Base-by-base conservation (phyloP, 2,797 vertebrate genomes). In the Picus viridis region DNA sequence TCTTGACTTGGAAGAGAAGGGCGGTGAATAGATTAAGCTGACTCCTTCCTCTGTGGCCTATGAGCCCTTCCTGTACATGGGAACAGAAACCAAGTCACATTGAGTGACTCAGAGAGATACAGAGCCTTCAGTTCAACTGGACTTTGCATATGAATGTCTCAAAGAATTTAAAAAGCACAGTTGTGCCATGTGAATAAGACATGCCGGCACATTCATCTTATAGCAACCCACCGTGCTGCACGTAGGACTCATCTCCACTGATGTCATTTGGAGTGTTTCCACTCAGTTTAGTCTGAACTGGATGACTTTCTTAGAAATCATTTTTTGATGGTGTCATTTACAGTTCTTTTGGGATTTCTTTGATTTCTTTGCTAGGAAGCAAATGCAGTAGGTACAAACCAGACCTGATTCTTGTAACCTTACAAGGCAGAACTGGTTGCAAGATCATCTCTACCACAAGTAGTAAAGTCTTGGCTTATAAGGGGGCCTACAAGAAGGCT, bases 31-130 rank as follows among this genome's bases (percentile, higher is more conserved):
- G 69, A 93, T 90, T 67, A 63, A 81, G 71, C 54, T 83, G 79
- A 11, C 54, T 81, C 65, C 81, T 92, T 90, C 73, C 90, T 89
- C 73, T 93, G 86, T 83, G 87, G 67, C 76, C 62, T 83, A 12
- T 72, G 26, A 10, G 39, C 57, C 53, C 45, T 91, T 95, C 62
- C 86, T 85, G 70, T 49, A 76, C 16, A 58, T 63, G 76, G 79
- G 82, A 90, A 70, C 39, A 56, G 4, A 90, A 69, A 87, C 7
- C 29, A 54, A 86, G 56, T 24, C 73, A 63, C 59, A 16, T 1
- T 0, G 2, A 72, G 49, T 16, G 72, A 64, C 27, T 81, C 69
- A 71, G 63, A 53, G 39, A 43, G 68, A 88, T 54, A 24, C 62
- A 90, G 36, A 85, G 18, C 29, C 76, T 89, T 45, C 26, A 4